Evolutionary conservation across 2,113 vertebrate genomes (phyloP).

Genomic region (Ceuthmochares aereus): DNA sequence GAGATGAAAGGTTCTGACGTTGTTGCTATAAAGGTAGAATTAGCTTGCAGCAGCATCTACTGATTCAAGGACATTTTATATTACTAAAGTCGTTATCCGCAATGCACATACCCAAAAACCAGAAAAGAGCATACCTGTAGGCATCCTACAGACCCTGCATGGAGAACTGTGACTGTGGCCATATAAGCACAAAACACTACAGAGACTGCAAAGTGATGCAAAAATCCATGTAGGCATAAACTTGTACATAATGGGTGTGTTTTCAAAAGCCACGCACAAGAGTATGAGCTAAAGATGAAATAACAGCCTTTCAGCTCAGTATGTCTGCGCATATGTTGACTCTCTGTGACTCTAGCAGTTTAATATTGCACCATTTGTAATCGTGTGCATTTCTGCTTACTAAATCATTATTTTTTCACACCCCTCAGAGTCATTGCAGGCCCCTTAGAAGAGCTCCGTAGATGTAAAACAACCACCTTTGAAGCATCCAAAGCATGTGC

Average conservation of each 20-base stretch:
- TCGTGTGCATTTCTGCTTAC: neutral
- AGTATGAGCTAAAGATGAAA: neutral
- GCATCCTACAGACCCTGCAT: neutral
- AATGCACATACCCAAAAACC: neutral
- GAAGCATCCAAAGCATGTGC: neutral
- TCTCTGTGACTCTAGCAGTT: slow-evolving; percentile 3
- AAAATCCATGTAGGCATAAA: neutral
- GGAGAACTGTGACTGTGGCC: neutral
- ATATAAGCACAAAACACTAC: neutral
- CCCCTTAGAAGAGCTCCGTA: neutral
- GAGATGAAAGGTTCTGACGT: neutral
- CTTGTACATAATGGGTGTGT: neutral
- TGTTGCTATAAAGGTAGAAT: neutral
- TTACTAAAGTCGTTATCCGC: neutral
- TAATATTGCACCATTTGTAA: neutral
- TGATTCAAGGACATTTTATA: neutral
- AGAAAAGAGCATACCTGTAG: neutral
- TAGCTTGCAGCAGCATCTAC: neutral
- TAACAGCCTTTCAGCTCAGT: slow-evolving; percentile 35
- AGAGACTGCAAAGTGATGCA: neutral
- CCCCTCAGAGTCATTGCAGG: neutral
- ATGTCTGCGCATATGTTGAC: neutral
- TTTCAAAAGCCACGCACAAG: slow-evolving; percentile 16
- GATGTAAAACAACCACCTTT: rapidly evolving
- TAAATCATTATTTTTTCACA: neutral